phyloP scores from a whole-genome alignment of 1,140 invertebrate species.

The Sinella curviseta region DNA sequence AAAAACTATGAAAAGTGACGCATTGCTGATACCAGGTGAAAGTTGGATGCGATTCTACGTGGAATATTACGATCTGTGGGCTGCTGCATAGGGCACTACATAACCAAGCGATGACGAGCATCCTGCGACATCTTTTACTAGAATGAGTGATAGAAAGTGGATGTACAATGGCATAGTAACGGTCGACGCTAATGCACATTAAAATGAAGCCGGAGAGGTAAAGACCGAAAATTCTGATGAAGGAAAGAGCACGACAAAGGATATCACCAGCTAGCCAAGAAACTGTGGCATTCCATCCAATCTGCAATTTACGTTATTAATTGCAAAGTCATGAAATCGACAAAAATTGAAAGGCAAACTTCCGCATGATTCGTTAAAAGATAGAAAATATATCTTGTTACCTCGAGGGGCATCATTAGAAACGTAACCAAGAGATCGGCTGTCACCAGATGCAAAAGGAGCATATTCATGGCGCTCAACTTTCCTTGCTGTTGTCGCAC shows the following conservation, averaged over 20 bases:
- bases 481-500: slow-evolving; percentile 34
- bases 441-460: slow-evolving; percentile 38
- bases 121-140: slow-evolving; percentile 56
- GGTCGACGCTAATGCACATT: slow-evolving; percentile 42
- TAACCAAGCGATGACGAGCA: slow-evolving; percentile 55
- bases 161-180: slow-evolving; percentile 72
- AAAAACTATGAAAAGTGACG: slow-evolving; percentile 73
- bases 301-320: slow-evolving; percentile 64
- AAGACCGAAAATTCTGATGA: slow-evolving; percentile 55
- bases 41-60: slow-evolving; percentile 73
- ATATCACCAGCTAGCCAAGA: slow-evolving; percentile 66
- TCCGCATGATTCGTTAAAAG: not conserved
- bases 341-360: not conserved
- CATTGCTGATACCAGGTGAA: slow-evolving; percentile 78
- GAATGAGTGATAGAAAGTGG: slow-evolving; percentile 70
- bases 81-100: slow-evolving; percentile 54
- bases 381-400: too few species aligned
- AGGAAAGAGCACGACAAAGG: slow-evolving; percentile 53
- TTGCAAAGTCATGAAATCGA: not conserved
- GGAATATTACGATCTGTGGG: slow-evolving; percentile 69
- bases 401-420: slow-evolving; percentile 45
- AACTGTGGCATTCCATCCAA: slow-evolving; percentile 79
- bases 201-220: slow-evolving; percentile 55
- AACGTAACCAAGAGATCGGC: slow-evolving; percentile 45
- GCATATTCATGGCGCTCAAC: slow-evolving; percentile 39